Conservation (phyloP, 2,888 invertebrate genomes). For the Lycophotia porphyrea region DNA sequence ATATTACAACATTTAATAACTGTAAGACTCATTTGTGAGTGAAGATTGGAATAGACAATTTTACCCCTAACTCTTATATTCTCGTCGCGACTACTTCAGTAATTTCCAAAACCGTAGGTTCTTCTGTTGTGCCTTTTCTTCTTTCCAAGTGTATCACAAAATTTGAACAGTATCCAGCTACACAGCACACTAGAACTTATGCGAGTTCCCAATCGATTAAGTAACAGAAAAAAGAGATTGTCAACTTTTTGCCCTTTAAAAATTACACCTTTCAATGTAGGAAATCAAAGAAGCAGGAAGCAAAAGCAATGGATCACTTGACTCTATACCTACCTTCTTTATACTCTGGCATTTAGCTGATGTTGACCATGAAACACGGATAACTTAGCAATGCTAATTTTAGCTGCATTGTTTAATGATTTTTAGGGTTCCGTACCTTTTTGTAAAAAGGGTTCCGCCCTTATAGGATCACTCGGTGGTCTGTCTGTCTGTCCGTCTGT, state of each 20-base stretch:
- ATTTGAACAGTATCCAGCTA: background rate
- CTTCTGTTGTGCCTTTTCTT: background rate
- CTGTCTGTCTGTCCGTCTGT: too few species aligned
- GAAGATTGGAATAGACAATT: background rate
- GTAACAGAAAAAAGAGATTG: constrained; percentile 27
- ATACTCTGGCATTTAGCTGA: constrained; percentile 79
- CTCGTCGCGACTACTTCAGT: background rate
- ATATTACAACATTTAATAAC: background rate
- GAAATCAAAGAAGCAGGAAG: constrained; percentile 75
- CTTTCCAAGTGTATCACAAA: background rate
- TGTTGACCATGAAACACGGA: constrained; percentile 81
- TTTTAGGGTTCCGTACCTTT: too few species aligned
- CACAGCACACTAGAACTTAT: background rate
- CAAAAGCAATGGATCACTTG: constrained; percentile 67
- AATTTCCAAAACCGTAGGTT: background rate
- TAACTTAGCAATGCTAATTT: constrained; percentile 79
- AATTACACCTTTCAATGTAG: constrained; percentile 44
- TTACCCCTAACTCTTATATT: background rate
- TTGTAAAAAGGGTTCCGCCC: too few species aligned
- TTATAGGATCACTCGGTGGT: too few species aligned
- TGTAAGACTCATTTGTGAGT: background rate
- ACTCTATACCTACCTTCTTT: constrained; percentile 55
- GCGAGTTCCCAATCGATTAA: constrained; percentile 5
- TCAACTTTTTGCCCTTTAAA: constrained; percentile 31
- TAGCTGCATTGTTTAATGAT: constrained; percentile 56